These are phyloP conservation scores for Centruroides vittatus DNA, from an alignment of 1,140 invertebrate species.

Conservation along the genomic window DNA sequence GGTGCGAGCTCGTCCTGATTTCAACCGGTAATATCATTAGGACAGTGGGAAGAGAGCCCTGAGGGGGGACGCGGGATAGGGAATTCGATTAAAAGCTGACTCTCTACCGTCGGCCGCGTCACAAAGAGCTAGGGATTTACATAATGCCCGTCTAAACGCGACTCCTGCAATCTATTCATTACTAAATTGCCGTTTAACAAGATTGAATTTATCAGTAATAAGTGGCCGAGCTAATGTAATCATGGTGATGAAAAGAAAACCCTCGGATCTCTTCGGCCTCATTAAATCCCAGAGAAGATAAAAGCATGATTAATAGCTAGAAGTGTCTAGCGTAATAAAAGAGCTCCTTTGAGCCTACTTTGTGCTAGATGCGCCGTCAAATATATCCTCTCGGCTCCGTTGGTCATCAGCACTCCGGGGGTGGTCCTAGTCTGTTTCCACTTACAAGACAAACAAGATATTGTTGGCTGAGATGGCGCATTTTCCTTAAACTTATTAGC, in stretches of 20 bases:
- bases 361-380: no score
- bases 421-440: no score
- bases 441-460: no score
- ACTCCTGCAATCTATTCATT: constrained; percentile 12
- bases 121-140: constrained; percentile 5
- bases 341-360: neutral
- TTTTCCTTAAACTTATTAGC: no score
- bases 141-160: constrained; percentile 11
- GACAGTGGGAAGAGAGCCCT: neutral
- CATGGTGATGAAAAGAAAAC: constrained; percentile 15
- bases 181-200: constrained; percentile 18
- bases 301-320: constrained; percentile 15
- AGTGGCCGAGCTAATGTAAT: constrained; percentile 16
- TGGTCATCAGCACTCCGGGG: no score
- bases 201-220: constrained; percentile 18
- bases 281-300: constrained; percentile 14
- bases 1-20: no score
- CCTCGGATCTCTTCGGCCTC: constrained; percentile 14
- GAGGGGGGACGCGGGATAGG: neutral
- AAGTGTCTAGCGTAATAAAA: constrained; percentile 14
- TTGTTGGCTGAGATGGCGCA: no score
- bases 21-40: no score
- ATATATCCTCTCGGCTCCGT: no score
- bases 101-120: constrained; percentile 3
- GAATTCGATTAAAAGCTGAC: constrained; percentile 1